Conservation (phyloP, 2,797 vertebrate species). For the Syncerus caffer region DNA sequence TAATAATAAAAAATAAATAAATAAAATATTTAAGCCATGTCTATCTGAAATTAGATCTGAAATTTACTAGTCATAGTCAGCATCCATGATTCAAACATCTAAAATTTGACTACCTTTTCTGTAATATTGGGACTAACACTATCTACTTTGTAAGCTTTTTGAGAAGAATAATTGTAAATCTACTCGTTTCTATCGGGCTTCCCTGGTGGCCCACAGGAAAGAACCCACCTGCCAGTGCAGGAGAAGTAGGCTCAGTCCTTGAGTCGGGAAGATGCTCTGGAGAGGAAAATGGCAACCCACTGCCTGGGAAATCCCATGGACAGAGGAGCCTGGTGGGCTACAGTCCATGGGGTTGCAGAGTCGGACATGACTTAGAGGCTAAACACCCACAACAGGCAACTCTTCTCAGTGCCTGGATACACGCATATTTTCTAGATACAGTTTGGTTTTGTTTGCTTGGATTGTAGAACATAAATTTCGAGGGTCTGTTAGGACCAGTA, state of each 20-base stretch:
- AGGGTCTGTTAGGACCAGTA: background rate
- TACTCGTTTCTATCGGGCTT: background rate
- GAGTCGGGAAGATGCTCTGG: background rate
- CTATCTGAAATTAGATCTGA: background rate
- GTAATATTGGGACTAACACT: background rate
- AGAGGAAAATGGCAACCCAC: background rate
- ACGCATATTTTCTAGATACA: rapidly evolving
- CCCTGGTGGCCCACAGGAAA: background rate
- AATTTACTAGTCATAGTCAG: background rate
- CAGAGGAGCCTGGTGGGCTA: background rate
- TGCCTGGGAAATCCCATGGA: background rate
- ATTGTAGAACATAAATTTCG: background rate
- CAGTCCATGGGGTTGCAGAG: background rate
- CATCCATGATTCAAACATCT: background rate
- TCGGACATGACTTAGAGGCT: background rate
- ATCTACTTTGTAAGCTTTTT: background rate
- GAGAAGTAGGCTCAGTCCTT: background rate
- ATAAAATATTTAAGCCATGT: background rate
- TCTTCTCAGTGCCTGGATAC: background rate
- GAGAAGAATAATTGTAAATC: background rate
- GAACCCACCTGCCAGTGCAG: background rate
- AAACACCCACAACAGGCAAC: background rate
- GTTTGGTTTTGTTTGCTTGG: background rate
- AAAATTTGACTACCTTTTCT: background rate
- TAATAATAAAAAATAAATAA: too few relatives aligned